phyloP scores from a whole-genome alignment of 2,888 invertebrate species.

The Sinelater perroti region DNA sequence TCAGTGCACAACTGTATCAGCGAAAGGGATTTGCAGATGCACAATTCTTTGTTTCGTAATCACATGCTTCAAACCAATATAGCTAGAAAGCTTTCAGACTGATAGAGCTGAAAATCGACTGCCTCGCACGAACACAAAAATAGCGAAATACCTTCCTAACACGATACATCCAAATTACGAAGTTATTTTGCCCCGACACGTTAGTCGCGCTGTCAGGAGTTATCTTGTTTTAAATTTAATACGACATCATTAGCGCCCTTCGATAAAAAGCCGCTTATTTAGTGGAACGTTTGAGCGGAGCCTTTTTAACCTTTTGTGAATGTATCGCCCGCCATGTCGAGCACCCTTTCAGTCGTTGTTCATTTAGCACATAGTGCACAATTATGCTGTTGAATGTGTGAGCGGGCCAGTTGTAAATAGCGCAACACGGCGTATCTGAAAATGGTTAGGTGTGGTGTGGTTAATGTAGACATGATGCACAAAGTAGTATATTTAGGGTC shows the following conservation, averaged over 20 bases:
- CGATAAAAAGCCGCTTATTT: background rate
- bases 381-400: too few relatives aligned
- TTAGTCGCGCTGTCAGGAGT: constrained; percentile 8
- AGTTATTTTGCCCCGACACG: constrained; percentile 23
- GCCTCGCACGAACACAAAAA: constrained; percentile 31
- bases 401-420: too few relatives aligned
- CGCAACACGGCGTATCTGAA: too few relatives aligned
- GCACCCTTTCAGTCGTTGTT: too few relatives aligned
- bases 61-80: constrained; percentile 38
- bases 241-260: constrained; percentile 1
- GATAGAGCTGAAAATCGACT: constrained; percentile 39
- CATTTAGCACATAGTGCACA: too few relatives aligned
- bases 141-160: constrained; percentile 34
- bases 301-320: too few relatives aligned
- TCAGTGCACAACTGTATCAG: constrained; percentile 10
- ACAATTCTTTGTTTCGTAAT: constrained; percentile 34
- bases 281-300: too few relatives aligned
- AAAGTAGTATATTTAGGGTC: too few relatives aligned
- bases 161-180: constrained; percentile 39
- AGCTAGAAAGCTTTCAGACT: constrained; percentile 38
- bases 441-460: too few relatives aligned
- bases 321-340: too few relatives aligned
- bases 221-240: constrained; percentile 13
- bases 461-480: too few relatives aligned
- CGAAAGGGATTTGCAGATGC: constrained; percentile 18